Base-by-base conservation (phyloP, 2,797 vertebrate genomes). In the Spondyliosoma cantharus region DNA sequence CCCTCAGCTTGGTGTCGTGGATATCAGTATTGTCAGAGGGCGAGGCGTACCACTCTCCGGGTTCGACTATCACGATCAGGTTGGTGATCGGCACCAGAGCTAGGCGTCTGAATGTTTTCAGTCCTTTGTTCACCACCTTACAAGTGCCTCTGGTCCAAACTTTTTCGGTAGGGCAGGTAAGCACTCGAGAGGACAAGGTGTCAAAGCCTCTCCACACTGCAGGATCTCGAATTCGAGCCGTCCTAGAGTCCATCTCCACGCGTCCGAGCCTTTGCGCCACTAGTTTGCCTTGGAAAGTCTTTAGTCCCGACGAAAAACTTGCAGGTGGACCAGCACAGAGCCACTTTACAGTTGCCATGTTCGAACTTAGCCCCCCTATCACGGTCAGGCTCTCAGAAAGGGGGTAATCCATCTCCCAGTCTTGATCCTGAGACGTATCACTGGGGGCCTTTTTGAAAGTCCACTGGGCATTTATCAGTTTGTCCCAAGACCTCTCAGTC, bases 111-210 rank as follows among this genome's bases (percentile, higher is more conserved):
- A 81, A 75, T 0, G 6, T 4, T 3, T 2, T 0, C 14, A 74
- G n/a, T 4, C 70, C 70, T 37, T 60, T 67, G 61, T 85, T 85
- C 2, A 1, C 5, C 7, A 79, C 77, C 3, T 59, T 64, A 12
- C 77, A 79, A 4, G 64, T 4, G 8, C 83, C 79, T 58, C 75
- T 75, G n/a, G 43, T 75, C 83, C 83, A 85, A 0, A 42, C 9
- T 20, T 2, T 68, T 63, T 72, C 79, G 1, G 1, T 7, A 0
- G 66, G 61, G 9, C 62, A 76, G 0, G 54, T 19, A 0, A 85
- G 43, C 53, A 77, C 54, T 0, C 83, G 83, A 0, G 78, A 85
- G 22, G 60, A 66, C 59, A 85, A 22, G 0, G 2, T 0, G 12
- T 78, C 78, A 1, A 78, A 85, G 3, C 78, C 78, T 17, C n/a